These are phyloP conservation scores for Conops quadrifasciatus DNA, from an alignment of 2,888 invertebrate genomes.

Conservation along the genomic window DNA sequence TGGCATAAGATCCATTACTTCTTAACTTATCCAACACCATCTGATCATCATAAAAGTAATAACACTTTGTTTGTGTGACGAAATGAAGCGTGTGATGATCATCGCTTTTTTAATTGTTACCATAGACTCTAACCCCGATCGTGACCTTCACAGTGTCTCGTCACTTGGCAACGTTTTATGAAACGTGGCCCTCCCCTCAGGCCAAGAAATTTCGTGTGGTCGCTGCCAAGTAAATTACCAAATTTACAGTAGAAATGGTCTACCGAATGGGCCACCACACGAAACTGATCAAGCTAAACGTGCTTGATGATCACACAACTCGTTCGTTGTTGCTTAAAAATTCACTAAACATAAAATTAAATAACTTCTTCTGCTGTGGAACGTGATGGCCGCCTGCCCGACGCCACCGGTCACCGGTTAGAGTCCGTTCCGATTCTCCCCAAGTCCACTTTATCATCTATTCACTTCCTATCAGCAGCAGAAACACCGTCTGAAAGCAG, in stretches of 20 bases:
- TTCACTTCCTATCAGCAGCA: constrained; percentile 18
- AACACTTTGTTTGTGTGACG: too few species aligned
- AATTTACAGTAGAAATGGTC: neutral
- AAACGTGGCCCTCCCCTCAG: too few species aligned
- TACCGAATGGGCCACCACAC: neutral
- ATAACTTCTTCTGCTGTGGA: constrained; percentile 24
- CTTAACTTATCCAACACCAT: too few species aligned
- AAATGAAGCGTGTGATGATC: too few species aligned
- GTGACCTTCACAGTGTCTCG: too few species aligned
- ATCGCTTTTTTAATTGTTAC: too few species aligned
- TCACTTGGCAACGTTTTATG: too few species aligned
- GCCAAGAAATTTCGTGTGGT: neutral
- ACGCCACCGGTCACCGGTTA: neutral
- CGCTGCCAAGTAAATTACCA: neutral
- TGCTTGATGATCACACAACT: neutral
- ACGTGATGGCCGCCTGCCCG: neutral
- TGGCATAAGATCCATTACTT: too few species aligned
- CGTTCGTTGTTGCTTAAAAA: neutral
- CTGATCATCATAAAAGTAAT: too few species aligned
- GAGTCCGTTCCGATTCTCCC: too few species aligned
- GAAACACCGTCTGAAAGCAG: neutral
- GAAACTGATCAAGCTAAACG: too few species aligned
- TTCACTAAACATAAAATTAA: constrained; percentile 21
- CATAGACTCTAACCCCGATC: too few species aligned
- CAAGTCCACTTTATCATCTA: constrained; percentile 17